Conservation (phyloP, 2,797 vertebrate genomes). For the Pampus argenteus region DNA sequence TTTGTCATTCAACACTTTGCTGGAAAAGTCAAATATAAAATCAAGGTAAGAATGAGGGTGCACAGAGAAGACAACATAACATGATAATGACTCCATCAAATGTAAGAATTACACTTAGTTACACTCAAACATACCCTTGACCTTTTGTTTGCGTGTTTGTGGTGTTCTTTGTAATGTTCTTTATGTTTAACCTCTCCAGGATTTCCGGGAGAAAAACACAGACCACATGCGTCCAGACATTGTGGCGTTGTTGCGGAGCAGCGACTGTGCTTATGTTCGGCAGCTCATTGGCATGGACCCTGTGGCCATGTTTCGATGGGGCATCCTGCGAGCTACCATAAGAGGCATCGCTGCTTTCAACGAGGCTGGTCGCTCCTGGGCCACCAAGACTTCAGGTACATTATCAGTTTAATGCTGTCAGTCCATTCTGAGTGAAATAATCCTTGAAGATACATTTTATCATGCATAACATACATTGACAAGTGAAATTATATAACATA, state of each 20-base stretch:
- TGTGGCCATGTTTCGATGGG: conserved; percentile 97
- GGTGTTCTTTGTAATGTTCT: background rate
- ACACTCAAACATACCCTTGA: background rate
- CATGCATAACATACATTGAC: background rate
- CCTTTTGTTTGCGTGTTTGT: background rate
- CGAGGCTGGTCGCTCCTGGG: conserved; percentile 89
- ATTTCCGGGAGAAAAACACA: conserved; percentile 99
- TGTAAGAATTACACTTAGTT: background rate
- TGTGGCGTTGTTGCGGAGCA: conserved; percentile 93
- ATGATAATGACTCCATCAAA: background rate
- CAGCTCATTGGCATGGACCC: conserved; percentile 98
- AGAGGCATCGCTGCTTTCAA: conserved; percentile 92
- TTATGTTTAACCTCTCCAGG: conserved; percentile 76
- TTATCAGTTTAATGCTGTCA: background rate
- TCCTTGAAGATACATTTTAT: background rate
- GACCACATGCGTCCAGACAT: conserved; percentile 99
- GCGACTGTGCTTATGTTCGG: conserved; percentile 92
- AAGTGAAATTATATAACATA: too few species aligned
- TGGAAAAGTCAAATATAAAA: conserved; percentile 97
- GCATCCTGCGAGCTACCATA: conserved; percentile 91
- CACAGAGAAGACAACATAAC: background rate
- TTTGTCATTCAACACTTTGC: conserved; percentile 98
- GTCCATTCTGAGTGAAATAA: background rate
- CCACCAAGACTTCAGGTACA: conserved; percentile 87
- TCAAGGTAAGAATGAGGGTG: conserved; percentile 85